Evolutionary conservation across 2,888 invertebrate genomes (phyloP).

Genomic region (Chalcis sispes): DNA sequence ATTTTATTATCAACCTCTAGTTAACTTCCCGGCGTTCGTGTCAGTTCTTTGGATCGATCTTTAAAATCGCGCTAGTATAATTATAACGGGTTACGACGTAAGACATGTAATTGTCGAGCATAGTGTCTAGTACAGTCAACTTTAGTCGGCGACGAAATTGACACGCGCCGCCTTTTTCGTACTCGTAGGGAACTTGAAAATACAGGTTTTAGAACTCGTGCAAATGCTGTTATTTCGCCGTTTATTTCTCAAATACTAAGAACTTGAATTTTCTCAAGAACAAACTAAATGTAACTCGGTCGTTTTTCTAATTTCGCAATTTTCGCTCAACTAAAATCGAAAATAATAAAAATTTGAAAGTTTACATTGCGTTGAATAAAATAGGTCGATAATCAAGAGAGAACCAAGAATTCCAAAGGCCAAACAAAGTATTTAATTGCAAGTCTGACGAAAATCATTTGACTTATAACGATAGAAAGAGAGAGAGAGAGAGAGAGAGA

Average conservation of each 20-base stretch:
- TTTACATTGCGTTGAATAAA: neutral
- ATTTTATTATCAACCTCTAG: constrained; percentile 69
- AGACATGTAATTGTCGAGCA: constrained; percentile 67
- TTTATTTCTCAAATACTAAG: too few relatives aligned
- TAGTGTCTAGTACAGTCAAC: too few relatives aligned
- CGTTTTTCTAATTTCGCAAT: too few relatives aligned
- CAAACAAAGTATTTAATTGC: constrained; percentile 68
- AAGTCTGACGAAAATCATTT: constrained; percentile 68
- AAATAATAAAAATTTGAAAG: neutral
- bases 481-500: constrained; percentile 46
- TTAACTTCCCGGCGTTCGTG: constrained; percentile 51
- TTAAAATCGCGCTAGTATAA: constrained; percentile 39
- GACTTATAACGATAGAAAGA: constrained; percentile 23
- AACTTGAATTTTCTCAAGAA: too few relatives aligned
- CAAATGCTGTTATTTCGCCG: too few relatives aligned
- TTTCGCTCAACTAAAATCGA: too few relatives aligned
- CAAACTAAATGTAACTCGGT: too few relatives aligned
- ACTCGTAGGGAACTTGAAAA: constrained; percentile 18
- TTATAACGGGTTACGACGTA: constrained; percentile 60
- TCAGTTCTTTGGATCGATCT: constrained; percentile 20
- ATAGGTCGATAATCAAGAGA: neutral
- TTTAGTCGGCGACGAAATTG: constrained; percentile 60
- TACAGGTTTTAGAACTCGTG: neutral
- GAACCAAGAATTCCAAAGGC: constrained; percentile 34
- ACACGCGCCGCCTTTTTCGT: constrained; percentile 64